These are phyloP conservation scores for Circaetus gallicus DNA, from an alignment of 2,113 vertebrate genomes.

Conservation along the genomic window DNA sequence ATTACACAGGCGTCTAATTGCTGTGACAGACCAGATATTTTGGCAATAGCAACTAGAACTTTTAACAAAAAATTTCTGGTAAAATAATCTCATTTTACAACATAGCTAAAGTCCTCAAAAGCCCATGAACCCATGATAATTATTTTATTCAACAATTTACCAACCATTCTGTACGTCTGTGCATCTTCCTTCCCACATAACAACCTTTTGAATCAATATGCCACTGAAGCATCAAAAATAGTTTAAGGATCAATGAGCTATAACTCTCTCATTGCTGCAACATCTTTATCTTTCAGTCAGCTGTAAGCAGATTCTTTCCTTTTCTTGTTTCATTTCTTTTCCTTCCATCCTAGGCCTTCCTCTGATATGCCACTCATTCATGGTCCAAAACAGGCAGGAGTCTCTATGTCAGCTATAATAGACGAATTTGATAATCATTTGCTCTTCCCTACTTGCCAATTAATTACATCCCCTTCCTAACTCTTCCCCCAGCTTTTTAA, in stretches of 20 bases:
- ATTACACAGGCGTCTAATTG: background rate
- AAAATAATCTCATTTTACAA: background rate
- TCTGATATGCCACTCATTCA: background rate
- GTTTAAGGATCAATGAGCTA: background rate
- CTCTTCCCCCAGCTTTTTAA: background rate
- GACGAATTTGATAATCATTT: background rate
- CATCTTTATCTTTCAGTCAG: background rate
- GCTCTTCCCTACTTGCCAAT: background rate
- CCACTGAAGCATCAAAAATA: background rate
- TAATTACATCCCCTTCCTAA: background rate
- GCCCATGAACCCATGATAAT: background rate
- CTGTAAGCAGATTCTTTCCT: background rate
- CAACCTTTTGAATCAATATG: background rate
- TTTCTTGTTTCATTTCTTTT: background rate
- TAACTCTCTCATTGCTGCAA: background rate
- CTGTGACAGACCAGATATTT: background rate
- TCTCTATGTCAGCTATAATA: background rate
- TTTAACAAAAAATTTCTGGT: background rate
- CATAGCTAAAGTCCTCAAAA: background rate
- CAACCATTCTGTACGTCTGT: background rate
- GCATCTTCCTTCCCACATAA: background rate
- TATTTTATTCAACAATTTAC: background rate
- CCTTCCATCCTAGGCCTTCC: background rate
- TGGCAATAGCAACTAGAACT: background rate
- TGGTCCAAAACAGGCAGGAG: background rate